Evolutionary conservation across 2,113 vertebrate genomes (phyloP).

Genomic region (Bufo gargarizans): DNA sequence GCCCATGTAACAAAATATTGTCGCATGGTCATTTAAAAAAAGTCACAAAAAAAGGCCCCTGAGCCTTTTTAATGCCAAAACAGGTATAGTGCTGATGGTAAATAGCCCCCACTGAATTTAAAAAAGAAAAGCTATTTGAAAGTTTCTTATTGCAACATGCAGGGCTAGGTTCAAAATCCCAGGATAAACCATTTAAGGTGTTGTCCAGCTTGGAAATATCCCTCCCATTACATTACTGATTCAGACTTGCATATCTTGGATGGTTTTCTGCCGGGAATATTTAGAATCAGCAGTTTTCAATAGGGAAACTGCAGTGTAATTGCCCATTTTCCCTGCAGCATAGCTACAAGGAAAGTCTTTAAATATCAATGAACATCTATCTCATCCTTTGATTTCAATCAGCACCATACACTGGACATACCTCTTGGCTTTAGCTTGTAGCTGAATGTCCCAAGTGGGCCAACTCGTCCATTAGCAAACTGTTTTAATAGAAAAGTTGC

Average conservation of each 20-base stretch:
- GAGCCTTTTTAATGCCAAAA: too few relatives aligned
- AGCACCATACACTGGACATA: not conserved
- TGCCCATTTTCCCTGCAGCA: conserved; percentile 7
- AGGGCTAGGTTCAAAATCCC: too few relatives aligned
- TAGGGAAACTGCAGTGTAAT: not conserved
- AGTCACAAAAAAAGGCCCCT: too few relatives aligned
- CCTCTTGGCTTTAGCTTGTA: not conserved
- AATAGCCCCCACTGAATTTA: too few relatives aligned
- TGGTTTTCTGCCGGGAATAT: not conserved
- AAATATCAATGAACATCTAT: not conserved
- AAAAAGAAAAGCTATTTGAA: too few relatives aligned
- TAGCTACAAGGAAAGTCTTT: conserved; percentile 1
- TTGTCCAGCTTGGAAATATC: not conserved
- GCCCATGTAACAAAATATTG: too few relatives aligned
- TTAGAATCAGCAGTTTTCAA: not conserved
- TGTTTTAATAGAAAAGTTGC: not conserved
- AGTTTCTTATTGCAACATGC: too few relatives aligned
- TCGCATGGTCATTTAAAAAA: too few relatives aligned
- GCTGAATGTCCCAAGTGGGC: conserved; percentile 3
- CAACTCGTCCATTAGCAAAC: not conserved
- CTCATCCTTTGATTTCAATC: conserved; percentile 17
- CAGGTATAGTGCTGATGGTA: too few relatives aligned
- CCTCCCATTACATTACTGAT: not conserved
- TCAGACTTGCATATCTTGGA: not conserved
- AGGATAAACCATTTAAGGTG: not conserved